These are phyloP conservation scores for Rhyacophila brunnea DNA, from an alignment of 1,140 invertebrate species.

Conservation along the genomic window DNA sequence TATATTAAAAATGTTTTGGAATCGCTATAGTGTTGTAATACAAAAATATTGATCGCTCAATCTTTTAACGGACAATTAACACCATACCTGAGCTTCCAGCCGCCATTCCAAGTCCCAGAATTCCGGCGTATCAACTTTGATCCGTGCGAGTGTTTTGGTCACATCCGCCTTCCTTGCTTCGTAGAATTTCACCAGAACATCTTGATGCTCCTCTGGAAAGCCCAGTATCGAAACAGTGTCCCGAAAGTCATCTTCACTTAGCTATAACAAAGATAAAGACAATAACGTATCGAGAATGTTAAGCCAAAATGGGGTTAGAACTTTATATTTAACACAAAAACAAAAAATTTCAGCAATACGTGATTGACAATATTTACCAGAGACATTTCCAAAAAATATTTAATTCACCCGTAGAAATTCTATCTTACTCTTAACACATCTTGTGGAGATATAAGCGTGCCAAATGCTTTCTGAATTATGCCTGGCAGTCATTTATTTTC, in stretches of 20 bases:
- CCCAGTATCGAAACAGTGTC: slow-evolving; percentile 6
- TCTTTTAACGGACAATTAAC: no score
- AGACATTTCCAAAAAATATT: not conserved
- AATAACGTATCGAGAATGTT: not conserved
- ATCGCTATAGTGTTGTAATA: no score
- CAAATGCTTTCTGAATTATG: not conserved
- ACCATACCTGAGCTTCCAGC: slow-evolving; percentile 30
- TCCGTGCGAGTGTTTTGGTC: slow-evolving; percentile 1
- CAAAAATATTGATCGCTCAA: no score
- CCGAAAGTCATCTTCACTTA: slow-evolving; percentile 17
- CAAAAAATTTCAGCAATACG: no score
- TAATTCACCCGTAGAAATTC: no score
- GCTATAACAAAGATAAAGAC: slow-evolving; percentile 4
- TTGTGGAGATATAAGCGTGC: not conserved
- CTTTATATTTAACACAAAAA: no score
- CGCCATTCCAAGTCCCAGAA: slow-evolving; percentile 29
- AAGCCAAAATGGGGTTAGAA: not conserved
- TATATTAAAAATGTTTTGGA: no score
- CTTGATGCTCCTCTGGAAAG: slow-evolving; percentile 12
- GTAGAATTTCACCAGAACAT: slow-evolving; percentile 14
- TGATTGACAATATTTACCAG: not conserved
- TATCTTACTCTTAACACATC: not conserved
- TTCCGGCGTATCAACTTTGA: slow-evolving; percentile 9
- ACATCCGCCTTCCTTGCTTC: slow-evolving; percentile 14
- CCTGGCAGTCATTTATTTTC: not conserved